Evolutionary conservation across 2,797 vertebrate species (phyloP), one percentile per base, ranked within the genome.

Genomic region (Spinibarbus caldwelli): DNA sequence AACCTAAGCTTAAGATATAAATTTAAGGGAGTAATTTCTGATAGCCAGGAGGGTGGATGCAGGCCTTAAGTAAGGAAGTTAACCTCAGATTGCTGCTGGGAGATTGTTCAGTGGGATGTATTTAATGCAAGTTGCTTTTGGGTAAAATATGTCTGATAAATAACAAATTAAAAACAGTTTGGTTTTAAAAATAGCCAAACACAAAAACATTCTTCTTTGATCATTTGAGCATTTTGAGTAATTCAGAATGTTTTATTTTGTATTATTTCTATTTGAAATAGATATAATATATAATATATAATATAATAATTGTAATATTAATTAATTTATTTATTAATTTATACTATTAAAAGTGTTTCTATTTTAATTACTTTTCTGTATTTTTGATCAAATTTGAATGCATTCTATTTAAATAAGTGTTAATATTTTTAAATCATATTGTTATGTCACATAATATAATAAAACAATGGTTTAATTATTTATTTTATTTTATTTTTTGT

Each of bases 21-120:
- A 57, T 78, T 78, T 57, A 84, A 59, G 52, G 19, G 47, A 15
- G 15, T 5, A 9, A 54, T 68, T 54, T 83, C 59, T 67, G 41
- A 41, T 76, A 67, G 45, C 43, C 6, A 3, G 21, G 34, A 47
- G n/a, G 47, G 4, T 11, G 43, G 23, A 77, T 52, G 71, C 41
- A 66, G 82, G 23, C 57, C 72, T 49, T 76, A 29, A 66, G 71
- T 34, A 49, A 75, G 21, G 34, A 76, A 26, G 14, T 47, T 83
- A 47, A 75, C 15, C 7, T 77, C n/a, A 6, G 23, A 41, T 52
- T 77, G 23, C 71, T 66, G 19, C 10, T 41, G 71, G 38, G 41
- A 76, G 31, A 41, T 43, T 11, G 26, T 31, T 45, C 31, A 57
- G 49, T 26, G 21, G 43, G 7, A 62, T 78, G 17, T 31, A 45